Evolutionary conservation across 2,797 vertebrate genomes (phyloP).

Genomic region (Spinus olivaceus): DNA sequence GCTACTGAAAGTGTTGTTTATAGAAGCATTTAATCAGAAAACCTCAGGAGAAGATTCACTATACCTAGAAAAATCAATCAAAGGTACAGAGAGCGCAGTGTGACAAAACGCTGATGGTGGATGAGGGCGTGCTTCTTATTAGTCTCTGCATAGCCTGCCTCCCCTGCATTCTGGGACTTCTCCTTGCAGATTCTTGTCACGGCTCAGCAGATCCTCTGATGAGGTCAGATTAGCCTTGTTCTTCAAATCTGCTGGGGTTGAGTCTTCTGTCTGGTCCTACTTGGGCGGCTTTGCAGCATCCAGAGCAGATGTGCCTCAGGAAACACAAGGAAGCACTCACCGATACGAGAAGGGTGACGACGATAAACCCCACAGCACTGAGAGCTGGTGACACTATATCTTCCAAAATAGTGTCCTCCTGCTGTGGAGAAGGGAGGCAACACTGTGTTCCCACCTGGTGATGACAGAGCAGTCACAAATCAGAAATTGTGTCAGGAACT

Average conservation of each 20-base stretch:
- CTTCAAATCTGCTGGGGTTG: slow-evolving; percentile 69
- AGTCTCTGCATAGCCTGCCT: background rate
- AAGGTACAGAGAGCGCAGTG: background rate
- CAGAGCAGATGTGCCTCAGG: slow-evolving; percentile 75
- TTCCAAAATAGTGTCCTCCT: slow-evolving; percentile 56
- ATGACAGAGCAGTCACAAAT: background rate
- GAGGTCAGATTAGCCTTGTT: slow-evolving; percentile 65
- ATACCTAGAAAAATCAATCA: background rate
- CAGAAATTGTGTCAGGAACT: background rate
- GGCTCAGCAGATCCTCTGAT: background rate
- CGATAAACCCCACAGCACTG: slow-evolving; percentile 72
- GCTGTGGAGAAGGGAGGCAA: background rate
- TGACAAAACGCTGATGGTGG: background rate
- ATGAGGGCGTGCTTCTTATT: background rate
- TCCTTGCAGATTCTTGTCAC: background rate
- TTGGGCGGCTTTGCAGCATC: slow-evolving; percentile 74
- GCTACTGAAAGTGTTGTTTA: background rate
- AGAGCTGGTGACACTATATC: slow-evolving; percentile 63
- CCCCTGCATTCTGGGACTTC: background rate
- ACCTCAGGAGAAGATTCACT: background rate
- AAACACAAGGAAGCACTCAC: slow-evolving; percentile 76
- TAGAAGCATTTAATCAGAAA: background rate
- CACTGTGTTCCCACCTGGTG: slow-evolving; percentile 11
- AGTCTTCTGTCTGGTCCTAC: slow-evolving; percentile 60
- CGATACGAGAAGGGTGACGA: slow-evolving; percentile 61